Conservation (phyloP, 2,797 vertebrate species). For the Paratrypauchen microcephalus region DNA sequence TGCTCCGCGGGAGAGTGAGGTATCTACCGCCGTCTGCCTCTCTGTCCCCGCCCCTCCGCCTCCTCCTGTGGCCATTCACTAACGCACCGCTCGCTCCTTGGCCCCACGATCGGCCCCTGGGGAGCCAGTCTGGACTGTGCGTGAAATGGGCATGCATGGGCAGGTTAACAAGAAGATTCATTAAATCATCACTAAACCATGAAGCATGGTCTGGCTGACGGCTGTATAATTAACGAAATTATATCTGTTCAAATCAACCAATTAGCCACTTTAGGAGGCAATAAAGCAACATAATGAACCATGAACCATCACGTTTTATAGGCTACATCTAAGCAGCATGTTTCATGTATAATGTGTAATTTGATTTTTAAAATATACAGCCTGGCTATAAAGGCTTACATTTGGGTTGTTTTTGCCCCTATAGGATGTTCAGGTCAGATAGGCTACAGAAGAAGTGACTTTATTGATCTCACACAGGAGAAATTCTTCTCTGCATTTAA, state of each 20-base stretch:
- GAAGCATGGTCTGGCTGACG: neutral
- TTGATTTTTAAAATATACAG: too few relatives aligned
- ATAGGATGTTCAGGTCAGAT: too few relatives aligned
- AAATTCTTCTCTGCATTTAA: too few relatives aligned
- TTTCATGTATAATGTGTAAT: too few relatives aligned
- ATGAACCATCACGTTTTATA: neutral
- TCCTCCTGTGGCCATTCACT: slow-evolving; percentile 29
- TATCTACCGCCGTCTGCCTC: slow-evolving; percentile 2
- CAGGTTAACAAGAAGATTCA: neutral
- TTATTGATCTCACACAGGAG: too few relatives aligned
- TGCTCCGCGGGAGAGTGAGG: slow-evolving; percentile 21
- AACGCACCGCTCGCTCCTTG: slow-evolving; percentile 3
- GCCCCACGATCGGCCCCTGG: neutral
- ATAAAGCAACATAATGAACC: neutral
- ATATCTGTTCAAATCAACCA: neutral
- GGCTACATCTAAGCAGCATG: too few relatives aligned
- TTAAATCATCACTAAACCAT: slow-evolving; percentile 1
- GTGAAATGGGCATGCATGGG: neutral
- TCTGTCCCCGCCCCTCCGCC: slow-evolving; percentile 20
- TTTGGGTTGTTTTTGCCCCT: too few relatives aligned
- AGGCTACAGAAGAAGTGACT: too few relatives aligned
- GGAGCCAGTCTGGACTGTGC: neutral
- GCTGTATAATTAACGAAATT: neutral
- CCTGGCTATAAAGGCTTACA: too few relatives aligned
- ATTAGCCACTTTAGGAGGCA: neutral